phyloP scores from a whole-genome alignment of 2,888 invertebrate genomes.

The Hartigia nigra region DNA sequence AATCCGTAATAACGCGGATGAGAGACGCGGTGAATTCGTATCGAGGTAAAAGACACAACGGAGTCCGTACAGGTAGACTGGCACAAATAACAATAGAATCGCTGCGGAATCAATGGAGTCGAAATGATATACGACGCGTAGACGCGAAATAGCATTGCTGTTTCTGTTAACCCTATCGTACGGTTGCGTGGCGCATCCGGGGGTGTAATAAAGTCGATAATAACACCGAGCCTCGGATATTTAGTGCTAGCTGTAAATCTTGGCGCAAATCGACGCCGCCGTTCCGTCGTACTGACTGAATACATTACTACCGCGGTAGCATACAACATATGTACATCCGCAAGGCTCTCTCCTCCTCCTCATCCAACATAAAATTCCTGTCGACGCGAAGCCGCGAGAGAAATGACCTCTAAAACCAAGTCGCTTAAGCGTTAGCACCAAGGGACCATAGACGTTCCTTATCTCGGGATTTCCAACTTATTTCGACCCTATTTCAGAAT shows the following conservation, averaged over 20 bases:
- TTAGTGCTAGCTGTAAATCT: constrained; percentile 62
- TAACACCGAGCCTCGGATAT: constrained; percentile 58
- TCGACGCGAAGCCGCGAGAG: constrained; percentile 31
- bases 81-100: background rate
- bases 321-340: constrained; percentile 18
- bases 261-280: constrained; percentile 55
- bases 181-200: constrained; percentile 45
- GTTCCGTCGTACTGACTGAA: constrained; percentile 49
- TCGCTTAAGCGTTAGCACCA: constrained; percentile 29
- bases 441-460: background rate
- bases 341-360: background rate
- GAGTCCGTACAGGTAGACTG: background rate
- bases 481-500: background rate
- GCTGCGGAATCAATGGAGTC: constrained; percentile 54
- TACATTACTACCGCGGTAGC: constrained; percentile 53
- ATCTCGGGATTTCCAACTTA: background rate
- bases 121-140: constrained; percentile 56
- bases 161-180: constrained; percentile 57
- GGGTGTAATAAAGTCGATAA: constrained; percentile 59
- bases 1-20: background rate
- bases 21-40: background rate
- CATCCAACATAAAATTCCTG: constrained; percentile 39
- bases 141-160: constrained; percentile 54
- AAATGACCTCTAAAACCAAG: constrained; percentile 39
- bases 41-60: background rate